Evolutionary conservation across 2,888 invertebrate species (phyloP), one percentile per base, ranked within the genome.

Genomic region (Oligia strigilis): DNA sequence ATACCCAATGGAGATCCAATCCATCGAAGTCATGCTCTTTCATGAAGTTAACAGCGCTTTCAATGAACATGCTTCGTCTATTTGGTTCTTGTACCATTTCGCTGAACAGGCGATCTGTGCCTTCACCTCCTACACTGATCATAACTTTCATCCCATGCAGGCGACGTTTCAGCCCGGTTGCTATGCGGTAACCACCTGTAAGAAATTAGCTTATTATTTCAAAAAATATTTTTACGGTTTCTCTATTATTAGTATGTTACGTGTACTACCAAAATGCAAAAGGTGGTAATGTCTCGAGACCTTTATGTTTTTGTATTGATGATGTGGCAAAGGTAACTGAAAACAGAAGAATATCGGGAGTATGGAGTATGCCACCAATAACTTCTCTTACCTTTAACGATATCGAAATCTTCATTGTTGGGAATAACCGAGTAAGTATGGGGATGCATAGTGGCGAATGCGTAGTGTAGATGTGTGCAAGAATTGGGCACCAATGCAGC

Each of bases 1-100:
- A 98, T 84, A 98, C 97, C 98, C 98, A 99, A 89, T 99, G 98
- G 8, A 99, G 96, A 91, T 99, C 98, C 19, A 99, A 94, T 0
- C 99, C 99, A 92, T 99, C 99, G 90, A 99, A 98, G 78, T 98
- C 97, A 88, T 98, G 97, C 79, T 97, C 97, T 78, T 97, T 97
- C 72, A 98, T 92, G 90, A 98, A 98, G 67, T 95, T 95, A 0
- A 98, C 92, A 0, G 98, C 97, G 65, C 98, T 98, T 62, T 97
- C 95, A 29, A 98, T 97, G 91, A 98, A 98, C 87, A 96, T 96
- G 72, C 97, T 95, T 55, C 98, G 94, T 65, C 97, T 95, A 36
- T 93, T 93, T 6, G 97, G 96, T 80, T 97, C 97, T 83, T 97
- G 97, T 0, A 98, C 98, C 95, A 98, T 96, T 83, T 97, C 97